phyloP scores from a whole-genome alignment of 1,140 invertebrate species.

The Ectropis grisescens region DNA sequence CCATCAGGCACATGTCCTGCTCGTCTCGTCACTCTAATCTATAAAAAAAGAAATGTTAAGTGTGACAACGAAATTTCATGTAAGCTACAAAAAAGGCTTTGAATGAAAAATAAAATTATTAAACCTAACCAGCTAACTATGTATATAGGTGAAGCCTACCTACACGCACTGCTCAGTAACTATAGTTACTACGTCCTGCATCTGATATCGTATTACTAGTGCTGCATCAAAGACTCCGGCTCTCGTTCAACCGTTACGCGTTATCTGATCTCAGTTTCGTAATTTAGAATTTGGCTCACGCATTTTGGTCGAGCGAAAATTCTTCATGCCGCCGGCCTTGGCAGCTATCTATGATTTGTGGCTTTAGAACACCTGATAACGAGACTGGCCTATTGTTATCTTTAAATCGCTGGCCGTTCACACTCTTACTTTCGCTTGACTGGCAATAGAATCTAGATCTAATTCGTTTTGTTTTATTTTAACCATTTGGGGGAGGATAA shows the following conservation, averaged over 20 bases:
- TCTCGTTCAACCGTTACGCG: neutral
- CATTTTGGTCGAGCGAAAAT: conserved; percentile 28
- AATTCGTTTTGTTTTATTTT: neutral
- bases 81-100: no score
- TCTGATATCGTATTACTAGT: no score
- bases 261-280: conserved; percentile 22
- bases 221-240: neutral
- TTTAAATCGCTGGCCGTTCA: conserved; percentile 8
- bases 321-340: conserved; percentile 35
- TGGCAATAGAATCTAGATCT: neutral
- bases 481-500: neutral
- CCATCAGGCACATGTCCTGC: no score
- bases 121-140: no score
- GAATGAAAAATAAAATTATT: no score
- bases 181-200: neutral
- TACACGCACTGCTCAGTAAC: neutral
- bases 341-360: conserved; percentile 28
- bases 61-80: no score
- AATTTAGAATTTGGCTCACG: conserved; percentile 32
- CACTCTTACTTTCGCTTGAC: conserved; percentile 12
- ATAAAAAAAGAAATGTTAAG: no score
- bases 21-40: no score
- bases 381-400: conserved; percentile 14
- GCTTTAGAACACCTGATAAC: conserved; percentile 31
- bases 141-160: neutral